Evolutionary conservation across 2,888 invertebrate genomes (phyloP).

Genomic region (Hypercompe scribonia): DNA sequence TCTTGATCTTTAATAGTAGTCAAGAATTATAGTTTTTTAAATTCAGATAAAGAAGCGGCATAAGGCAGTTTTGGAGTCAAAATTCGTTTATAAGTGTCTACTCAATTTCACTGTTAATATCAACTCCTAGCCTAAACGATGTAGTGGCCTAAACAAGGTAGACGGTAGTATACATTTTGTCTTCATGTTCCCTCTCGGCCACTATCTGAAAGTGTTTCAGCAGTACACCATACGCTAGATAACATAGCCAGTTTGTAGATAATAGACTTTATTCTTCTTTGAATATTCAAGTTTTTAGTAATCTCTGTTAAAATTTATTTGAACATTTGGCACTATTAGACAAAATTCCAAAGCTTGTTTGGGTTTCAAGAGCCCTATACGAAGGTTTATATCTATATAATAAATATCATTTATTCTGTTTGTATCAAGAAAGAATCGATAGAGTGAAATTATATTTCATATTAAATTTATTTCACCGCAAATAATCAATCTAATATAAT

Average conservation of each 20-base stretch:
- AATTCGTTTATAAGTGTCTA: neutral
- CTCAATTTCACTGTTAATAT: neutral
- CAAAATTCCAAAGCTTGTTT: neutral
- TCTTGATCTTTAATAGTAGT: too few relatives aligned
- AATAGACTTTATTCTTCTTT: neutral
- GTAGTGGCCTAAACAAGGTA: neutral
- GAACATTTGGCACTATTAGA: neutral
- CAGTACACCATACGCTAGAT: neutral
- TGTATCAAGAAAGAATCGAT: neutral
- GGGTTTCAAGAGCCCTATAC: neutral
- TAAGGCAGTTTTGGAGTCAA: neutral
- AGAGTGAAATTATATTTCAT: neutral
- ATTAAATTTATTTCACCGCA: neutral
- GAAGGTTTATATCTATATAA: neutral
- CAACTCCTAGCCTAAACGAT: neutral
- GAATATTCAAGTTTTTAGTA: neutral
- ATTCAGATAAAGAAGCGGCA: too few relatives aligned
- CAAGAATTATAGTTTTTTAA: too few relatives aligned
- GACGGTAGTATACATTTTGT: neutral
- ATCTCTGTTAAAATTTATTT: neutral
- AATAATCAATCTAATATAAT: too few relatives aligned
- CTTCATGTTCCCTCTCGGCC: neutral
- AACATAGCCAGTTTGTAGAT: neutral
- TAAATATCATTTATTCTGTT: neutral
- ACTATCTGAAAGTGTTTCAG: neutral